phyloP scores from a whole-genome alignment of 2,888 invertebrate genomes.

The Leptopilina drosophilae region DNA sequence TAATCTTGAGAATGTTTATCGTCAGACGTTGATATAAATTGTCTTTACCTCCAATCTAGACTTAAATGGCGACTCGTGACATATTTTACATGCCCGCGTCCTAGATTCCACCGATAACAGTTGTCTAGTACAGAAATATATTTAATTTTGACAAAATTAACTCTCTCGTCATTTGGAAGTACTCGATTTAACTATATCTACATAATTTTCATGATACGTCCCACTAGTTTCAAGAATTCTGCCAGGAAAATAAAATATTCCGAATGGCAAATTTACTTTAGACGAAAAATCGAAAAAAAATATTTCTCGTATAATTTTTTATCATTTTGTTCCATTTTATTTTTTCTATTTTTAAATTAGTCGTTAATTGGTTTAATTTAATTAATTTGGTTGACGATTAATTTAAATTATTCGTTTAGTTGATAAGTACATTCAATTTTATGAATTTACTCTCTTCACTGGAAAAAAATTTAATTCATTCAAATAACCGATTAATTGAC shows the following conservation, averaged over 20 bases:
- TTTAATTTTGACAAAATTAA: conserved; percentile 38
- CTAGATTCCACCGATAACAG: conserved; percentile 45
- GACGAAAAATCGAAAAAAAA: no score
- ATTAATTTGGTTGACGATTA: no score
- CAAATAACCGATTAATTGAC: no score
- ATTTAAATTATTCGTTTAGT: no score
- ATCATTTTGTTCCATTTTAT: no score
- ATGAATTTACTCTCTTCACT: no score
- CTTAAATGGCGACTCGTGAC: conserved; percentile 27
- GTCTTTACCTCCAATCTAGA: conserved; percentile 33
- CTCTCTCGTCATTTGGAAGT: conserved; percentile 36
- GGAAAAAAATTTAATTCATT: no score
- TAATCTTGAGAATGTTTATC: conserved; percentile 48
- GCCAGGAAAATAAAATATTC: conserved; percentile 30
- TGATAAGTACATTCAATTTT: no score
- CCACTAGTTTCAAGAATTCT: background rate
- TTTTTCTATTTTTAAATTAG: no score
- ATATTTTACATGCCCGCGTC: conserved; percentile 46
- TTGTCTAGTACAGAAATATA: conserved; percentile 35
- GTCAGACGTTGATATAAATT: conserved; percentile 44
- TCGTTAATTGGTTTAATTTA: no score
- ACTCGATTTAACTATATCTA: background rate
- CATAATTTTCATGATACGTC: conserved; percentile 19
- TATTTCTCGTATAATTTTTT: no score
- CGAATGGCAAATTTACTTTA: no score